Percentiles rank a stretch among this genome's conserved stretches.
Evolutionary conservation across 2,113 vertebrate genomes (phyloP).

Genomic region (Oriolus oriolus): DNA sequence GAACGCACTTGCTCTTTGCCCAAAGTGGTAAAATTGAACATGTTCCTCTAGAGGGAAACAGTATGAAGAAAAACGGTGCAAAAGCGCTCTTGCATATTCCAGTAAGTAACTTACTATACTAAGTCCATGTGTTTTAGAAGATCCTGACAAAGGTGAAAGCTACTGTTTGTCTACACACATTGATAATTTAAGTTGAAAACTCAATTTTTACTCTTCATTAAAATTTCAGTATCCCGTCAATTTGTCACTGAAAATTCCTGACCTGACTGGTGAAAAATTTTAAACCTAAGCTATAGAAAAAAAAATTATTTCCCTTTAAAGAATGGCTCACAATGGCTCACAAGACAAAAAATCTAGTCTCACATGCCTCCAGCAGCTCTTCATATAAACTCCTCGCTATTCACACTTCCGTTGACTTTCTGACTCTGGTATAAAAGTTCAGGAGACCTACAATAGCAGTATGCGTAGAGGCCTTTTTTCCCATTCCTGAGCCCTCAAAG

Average conservation of each 20-base stretch:
- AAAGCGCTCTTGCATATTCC: conserved; percentile 84
- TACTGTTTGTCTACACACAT: background rate
- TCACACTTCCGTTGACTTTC: background rate
- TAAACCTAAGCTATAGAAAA: background rate
- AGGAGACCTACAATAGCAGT: background rate
- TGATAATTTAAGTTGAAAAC: background rate
- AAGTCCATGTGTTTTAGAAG: background rate
- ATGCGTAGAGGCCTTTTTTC: background rate
- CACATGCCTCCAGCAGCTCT: background rate
- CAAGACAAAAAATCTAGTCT: background rate
- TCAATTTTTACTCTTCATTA: background rate
- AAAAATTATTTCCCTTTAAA: background rate
- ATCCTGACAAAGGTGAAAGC: background rate
- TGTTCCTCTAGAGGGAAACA: conserved; percentile 80
- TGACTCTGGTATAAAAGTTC: background rate
- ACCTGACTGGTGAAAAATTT: background rate
- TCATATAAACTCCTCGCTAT: background rate
- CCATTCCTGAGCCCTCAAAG: background rate
- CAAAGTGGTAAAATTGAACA: conserved; percentile 90
- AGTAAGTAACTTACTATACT: conserved; percentile 68
- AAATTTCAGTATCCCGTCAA: background rate
- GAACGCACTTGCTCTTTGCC: conserved; percentile 86
- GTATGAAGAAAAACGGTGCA: conserved; percentile 80
- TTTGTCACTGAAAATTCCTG: background rate
- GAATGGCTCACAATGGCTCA: background rate